phyloP scores from a whole-genome alignment of 2,113 vertebrate genomes.

The Pontoporia blainvillei region DNA sequence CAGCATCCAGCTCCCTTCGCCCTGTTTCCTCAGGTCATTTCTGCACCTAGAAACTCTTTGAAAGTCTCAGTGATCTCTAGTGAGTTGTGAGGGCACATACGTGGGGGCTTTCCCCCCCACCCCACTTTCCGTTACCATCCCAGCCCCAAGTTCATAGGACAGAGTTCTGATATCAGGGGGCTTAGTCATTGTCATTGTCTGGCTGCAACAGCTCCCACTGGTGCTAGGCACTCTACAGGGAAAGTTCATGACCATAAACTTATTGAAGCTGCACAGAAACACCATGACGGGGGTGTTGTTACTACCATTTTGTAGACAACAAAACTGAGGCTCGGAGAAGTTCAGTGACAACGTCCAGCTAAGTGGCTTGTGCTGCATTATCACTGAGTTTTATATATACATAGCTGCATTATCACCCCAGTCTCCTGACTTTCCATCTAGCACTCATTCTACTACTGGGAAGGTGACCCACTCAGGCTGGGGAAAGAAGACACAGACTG shows the following conservation, averaged over 20 bases:
- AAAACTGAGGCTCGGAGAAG: background rate
- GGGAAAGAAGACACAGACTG: background rate
- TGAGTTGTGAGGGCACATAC: background rate
- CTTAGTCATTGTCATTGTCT: background rate
- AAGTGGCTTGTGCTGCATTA: accelerated
- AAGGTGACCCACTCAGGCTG: background rate
- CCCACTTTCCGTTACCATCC: background rate
- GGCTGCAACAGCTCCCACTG: background rate
- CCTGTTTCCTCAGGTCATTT: background rate
- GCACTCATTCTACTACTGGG: background rate
- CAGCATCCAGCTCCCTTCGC: background rate
- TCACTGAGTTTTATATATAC: too few species aligned
- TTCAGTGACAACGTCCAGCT: background rate
- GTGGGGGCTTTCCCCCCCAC: background rate
- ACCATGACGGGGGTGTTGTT: background rate
- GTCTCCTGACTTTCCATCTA: background rate
- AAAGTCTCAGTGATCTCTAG: background rate
- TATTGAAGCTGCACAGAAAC: background rate
- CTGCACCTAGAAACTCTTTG: background rate
- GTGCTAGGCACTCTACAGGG: background rate
- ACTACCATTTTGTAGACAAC: background rate
- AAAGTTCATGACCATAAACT: background rate
- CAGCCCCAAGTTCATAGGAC: background rate
- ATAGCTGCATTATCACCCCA: accelerated
- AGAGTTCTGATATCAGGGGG: background rate